Base-by-base conservation (phyloP, 64 coral and sea anemone species). In the Actinia equina region DNA sequence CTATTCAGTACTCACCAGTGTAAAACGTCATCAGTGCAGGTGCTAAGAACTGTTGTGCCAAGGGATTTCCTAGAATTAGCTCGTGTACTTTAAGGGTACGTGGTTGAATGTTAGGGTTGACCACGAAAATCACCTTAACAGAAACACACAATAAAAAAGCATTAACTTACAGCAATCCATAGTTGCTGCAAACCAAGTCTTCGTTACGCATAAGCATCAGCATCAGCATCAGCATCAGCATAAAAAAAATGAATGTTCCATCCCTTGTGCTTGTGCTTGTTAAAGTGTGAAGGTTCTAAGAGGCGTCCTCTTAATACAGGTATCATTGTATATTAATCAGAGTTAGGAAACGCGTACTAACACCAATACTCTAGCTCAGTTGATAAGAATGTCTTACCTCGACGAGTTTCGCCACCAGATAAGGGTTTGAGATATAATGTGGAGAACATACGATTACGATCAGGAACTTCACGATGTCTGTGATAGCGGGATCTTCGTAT, bases 381-480 rank as follows among this genome's bases (percentile, higher is more conserved):
- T n/a, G n/a, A n/a, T n/a, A n/a, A n/a, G n/a, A n/a, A n/a, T 10
- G 13, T 1, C 96, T 77, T 79, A 99, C 97, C 93, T 99, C 97
- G 20, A 99, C 93, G 22, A 99, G 76, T 62, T 99, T 99, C 14
- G 93, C 93, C 59, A 95, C 93, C 46, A 99, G 97, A 86, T 99
- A 99, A 86, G 97, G 97, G 88, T 99, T 99, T 26, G 97, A 99
- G 23, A 99, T 91, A 45, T 93, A 99, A n/a, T 92, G 88, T 52
- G 97, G 93, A 14, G 97, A 95, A 52, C 97, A 99, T 18, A 93
- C 91, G 55, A 99, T 88, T 26, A 95, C 88, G 16, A 99, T 87
- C 55, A 99, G 86, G 13, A 99, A 95, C 20, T 89, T 82, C n/a
- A 99, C 91, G 58, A 99, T 87, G 49, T 95, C 93, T 41, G 79